phyloP scores from a whole-genome alignment of 2,113 vertebrate genomes.

The Gobiocypris rarus region DNA sequence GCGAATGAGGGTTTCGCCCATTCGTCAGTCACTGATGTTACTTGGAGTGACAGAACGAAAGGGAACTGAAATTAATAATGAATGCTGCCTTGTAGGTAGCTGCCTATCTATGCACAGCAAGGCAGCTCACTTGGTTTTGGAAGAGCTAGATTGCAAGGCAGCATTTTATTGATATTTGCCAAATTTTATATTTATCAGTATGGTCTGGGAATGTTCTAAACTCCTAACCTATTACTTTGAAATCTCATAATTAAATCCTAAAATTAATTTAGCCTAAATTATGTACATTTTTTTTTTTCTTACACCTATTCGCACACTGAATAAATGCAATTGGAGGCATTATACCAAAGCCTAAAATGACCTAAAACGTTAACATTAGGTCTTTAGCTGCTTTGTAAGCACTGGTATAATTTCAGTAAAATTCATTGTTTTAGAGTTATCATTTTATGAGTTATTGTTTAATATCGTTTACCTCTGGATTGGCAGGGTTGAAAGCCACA shows the following conservation, averaged over 20 bases:
- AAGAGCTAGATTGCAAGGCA: not conserved
- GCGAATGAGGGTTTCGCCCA: no score
- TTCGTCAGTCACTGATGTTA: no score
- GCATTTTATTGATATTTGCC: not conserved
- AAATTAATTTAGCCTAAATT: not conserved
- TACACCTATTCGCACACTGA: no score
- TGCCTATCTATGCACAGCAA: not conserved
- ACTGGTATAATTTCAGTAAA: not conserved
- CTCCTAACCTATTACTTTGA: not conserved
- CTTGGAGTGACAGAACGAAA: no score
- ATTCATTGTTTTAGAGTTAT: not conserved
- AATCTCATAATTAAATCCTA: not conserved
- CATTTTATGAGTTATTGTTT: not conserved
- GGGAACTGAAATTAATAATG: not conserved
- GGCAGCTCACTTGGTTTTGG: not conserved
- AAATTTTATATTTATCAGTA: no score
- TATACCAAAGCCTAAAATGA: no score
- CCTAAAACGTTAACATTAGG: no score
- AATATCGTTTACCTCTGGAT: conserved; percentile 76
- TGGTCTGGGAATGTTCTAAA: not conserved
- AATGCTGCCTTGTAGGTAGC: no score
- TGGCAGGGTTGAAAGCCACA: conserved; percentile 83
- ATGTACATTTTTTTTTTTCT: no score
- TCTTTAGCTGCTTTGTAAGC: not conserved
- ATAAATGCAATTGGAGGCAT: no score